Percentiles rank a stretch among this genome's conserved stretches.
Conservation (phyloP, 2,797 vertebrate genomes). For the Octomys mimax region DNA sequence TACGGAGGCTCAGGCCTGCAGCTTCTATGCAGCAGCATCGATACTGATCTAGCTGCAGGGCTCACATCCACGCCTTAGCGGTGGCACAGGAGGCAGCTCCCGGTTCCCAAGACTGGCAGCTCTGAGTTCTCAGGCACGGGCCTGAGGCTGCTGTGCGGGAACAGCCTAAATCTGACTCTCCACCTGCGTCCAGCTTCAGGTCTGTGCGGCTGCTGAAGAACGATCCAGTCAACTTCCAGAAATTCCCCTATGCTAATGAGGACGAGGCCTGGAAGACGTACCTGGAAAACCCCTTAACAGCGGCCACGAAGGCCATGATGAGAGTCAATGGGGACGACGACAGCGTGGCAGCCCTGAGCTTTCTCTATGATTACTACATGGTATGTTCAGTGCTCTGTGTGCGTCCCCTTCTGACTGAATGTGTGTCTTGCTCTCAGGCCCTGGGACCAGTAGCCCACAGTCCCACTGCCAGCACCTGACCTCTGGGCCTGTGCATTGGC, state of each 20-base stretch:
- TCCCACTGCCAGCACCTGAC: no score
- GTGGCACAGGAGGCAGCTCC: neutral
- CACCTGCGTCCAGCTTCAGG: constrained; percentile 88
- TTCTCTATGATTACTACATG: constrained; percentile 97
- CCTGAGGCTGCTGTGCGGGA: neutral
- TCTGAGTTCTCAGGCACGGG: neutral
- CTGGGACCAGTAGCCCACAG: neutral
- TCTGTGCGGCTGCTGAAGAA: constrained; percentile 96
- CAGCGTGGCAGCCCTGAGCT: constrained; percentile 92
- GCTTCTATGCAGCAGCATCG: neutral
- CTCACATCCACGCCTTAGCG: neutral
- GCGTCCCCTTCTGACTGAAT: accelerated
- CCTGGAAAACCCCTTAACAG: constrained; percentile 91
- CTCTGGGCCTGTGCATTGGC: neutral
- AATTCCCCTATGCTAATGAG: constrained; percentile 91
- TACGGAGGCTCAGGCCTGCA: neutral
- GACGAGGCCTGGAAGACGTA: constrained; percentile 96
- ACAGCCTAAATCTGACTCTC: neutral
- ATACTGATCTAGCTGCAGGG: neutral
- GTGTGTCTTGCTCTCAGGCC: neutral
- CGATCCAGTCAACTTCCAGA: constrained; percentile 95
- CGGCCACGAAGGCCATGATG: constrained; percentile 93
- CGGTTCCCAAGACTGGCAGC: neutral
- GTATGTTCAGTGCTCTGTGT: constrained; percentile 82
- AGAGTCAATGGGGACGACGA: constrained; percentile 95